Base-by-base conservation (phyloP, 2,113 vertebrate genomes). In the Fukomys damarensis region DNA sequence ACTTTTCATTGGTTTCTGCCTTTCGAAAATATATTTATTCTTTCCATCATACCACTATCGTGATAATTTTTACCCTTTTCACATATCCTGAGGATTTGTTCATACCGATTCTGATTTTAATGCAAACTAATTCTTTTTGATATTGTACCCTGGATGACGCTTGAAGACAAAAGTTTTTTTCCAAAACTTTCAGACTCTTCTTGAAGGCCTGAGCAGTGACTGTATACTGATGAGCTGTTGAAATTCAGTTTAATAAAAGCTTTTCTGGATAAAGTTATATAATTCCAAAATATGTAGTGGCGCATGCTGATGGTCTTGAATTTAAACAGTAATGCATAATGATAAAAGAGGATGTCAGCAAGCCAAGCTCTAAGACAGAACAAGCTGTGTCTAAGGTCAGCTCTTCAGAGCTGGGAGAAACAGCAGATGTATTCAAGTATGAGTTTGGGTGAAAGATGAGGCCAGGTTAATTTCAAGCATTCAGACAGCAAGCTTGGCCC, bases 111-210 rank as follows among this genome's bases (percentile, higher is more conserved):
- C 94, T 63, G 43, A 43, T 70, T 70, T 77, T 82, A 77, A 54
- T 83, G 80, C 54, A 93, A 91, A 59, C 8, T 28, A 70, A 65
- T 66, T 92, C n/a, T 41, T 74, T 93, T 68, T 88, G 19, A n/a
- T 89, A 38, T 38, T 79, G 3, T 80, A 17, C 46, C 54, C 86
- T n/a, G 63, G 11, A 22, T 81, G 9, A 86, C 77, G 86, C 38
- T 93, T 82, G 35, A 95, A 85, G 49, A 38, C 52, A 95, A 95
- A 76, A 59, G 13, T 82, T 86, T 43, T 43, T 96, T 91, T 72
- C 52, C 3, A 84, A 68, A 74, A 59, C 26, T 26, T n/a, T 58
- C 41, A 86, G 52, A 72, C 19, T 86, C 77, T 85, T 93, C 49
- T 35, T 83, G 5, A 86, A 95, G 41, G n/a, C 86, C 46, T 86